phyloP scores from a whole-genome alignment of 2,888 invertebrate genomes.

The Epicampocera succincta region DNA sequence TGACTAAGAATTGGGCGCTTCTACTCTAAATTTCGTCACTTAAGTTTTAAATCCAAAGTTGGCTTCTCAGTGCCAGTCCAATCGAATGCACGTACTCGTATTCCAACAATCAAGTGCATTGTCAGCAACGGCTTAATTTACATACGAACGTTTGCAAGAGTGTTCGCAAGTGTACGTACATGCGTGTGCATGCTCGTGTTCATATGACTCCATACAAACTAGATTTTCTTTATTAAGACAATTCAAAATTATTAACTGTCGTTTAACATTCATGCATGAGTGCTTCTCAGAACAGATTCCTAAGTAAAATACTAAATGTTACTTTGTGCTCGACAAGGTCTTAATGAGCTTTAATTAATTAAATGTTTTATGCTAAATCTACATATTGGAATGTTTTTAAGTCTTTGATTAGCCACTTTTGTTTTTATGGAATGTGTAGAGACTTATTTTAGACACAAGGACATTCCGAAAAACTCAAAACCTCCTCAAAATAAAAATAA shows the following conservation, averaged over 20 bases:
- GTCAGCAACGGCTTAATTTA: conserved; percentile 32
- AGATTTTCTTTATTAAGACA: conserved; percentile 11
- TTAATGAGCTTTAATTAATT: conserved; percentile 34
- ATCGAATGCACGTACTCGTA: neutral
- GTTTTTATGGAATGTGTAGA: no score
- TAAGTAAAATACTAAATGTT: neutral
- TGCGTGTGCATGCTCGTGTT: neutral
- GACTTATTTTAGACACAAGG: no score
- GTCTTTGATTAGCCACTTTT: neutral
- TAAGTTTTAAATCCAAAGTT: no score
- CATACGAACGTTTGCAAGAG: neutral
- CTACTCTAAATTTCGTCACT: no score
- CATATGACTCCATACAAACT: neutral
- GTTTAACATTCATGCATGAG: conserved; percentile 49
- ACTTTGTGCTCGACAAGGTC: conserved; percentile 18
- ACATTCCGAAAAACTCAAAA: no score
- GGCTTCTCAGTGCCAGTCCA: no score
- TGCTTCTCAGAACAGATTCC: conserved; percentile 15
- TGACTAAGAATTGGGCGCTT: no score
- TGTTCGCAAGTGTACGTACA: neutral
- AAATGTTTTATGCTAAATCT: neutral
- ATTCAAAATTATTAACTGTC: conserved; percentile 43
- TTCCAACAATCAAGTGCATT: conserved; percentile 51
- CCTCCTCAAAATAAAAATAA: no score
- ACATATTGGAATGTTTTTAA: neutral